Evolutionary conservation across 2,113 vertebrate genomes (phyloP), one percentile per base, ranked within the genome.

Genomic region (Phasianus colchicus): DNA sequence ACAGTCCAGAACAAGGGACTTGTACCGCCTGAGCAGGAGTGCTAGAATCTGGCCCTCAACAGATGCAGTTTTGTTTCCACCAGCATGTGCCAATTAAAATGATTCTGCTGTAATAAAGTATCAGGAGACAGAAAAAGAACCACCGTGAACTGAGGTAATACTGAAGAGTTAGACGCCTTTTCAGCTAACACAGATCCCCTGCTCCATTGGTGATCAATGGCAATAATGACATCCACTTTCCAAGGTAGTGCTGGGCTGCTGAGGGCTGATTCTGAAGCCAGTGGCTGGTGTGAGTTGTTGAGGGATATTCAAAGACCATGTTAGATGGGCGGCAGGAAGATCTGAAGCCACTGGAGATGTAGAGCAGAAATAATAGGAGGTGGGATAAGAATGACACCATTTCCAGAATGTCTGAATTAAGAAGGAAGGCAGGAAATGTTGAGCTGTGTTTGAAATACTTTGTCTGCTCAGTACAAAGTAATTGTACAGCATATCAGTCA

Each of bases 21-120:
- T 70, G 57, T 91, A 65, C 75, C 89, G 86, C 91, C 92, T 84
- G 80, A 95, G 80, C 90, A 90, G 74, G 83, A 92, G 91, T 96
- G 93, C 87, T 95, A 95, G 95, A 96, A 96, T 97, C 52, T 95
- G 91, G 96, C 90, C 95, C 69, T 96, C 94, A 89, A 83, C 89
- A 88, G 88, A 93, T 87, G 63, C 82, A 92, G 76, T 95, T 96
- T 95, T 96, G 95, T 95, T 95, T 95, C 92, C 75, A 80, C n/a
- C 94, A 95, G 94, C 94, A 82, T 97, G 93, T 96, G 92, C 92
- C 96, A 96, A 95, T 97, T 96, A 96, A 95, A 97, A 96, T 94
- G 15, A 92, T 89, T 96, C 86, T 96, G 76, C 77, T 95, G 61
- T 92, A 96, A 93, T 95, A 95, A 95, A 94, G 91, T 96, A 92